phyloP scores from a whole-genome alignment of 2,113 vertebrate species.

The Vidua macroura region DNA sequence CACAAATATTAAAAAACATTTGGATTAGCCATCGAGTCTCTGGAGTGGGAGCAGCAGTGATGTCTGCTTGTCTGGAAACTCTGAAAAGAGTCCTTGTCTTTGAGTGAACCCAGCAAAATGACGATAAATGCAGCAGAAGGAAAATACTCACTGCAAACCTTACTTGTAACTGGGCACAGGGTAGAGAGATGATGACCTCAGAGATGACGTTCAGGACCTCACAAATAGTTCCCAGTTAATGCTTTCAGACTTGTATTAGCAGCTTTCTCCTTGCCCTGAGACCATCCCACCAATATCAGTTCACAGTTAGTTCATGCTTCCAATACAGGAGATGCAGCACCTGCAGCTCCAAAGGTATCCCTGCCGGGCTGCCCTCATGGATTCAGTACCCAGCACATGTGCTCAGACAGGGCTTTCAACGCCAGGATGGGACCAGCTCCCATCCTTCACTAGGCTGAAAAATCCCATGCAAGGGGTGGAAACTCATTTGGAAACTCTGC shows the following conservation, averaged over 20 bases:
- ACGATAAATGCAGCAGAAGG: not conserved
- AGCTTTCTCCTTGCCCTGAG: not conserved
- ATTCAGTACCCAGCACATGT: not conserved
- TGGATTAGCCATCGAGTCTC: slow-evolving; percentile 39
- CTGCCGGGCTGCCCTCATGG: not conserved
- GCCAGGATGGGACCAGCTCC: not conserved
- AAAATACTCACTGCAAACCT: not conserved
- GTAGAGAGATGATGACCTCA: not conserved
- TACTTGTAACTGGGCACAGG: not conserved
- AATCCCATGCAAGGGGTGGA: not conserved
- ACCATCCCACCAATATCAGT: not conserved
- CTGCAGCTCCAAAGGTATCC: not conserved
- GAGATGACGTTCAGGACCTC: not conserved
- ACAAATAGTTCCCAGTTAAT: not conserved
- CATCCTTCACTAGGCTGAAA: not conserved
- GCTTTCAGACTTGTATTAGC: not conserved
- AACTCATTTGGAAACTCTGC: not conserved
- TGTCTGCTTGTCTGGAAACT: slow-evolving; percentile 48
- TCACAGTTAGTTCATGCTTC: not conserved
- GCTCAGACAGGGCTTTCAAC: not conserved
- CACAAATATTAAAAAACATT: slow-evolving; percentile 53
- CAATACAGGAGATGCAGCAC: not conserved
- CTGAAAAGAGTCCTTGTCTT: slow-evolving; percentile 54
- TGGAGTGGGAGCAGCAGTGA: slow-evolving; percentile 35
- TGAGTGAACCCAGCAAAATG: slow-evolving; percentile 1